Conservation (phyloP, 1,140 invertebrate genomes). For the Littorina saxatilis region DNA sequence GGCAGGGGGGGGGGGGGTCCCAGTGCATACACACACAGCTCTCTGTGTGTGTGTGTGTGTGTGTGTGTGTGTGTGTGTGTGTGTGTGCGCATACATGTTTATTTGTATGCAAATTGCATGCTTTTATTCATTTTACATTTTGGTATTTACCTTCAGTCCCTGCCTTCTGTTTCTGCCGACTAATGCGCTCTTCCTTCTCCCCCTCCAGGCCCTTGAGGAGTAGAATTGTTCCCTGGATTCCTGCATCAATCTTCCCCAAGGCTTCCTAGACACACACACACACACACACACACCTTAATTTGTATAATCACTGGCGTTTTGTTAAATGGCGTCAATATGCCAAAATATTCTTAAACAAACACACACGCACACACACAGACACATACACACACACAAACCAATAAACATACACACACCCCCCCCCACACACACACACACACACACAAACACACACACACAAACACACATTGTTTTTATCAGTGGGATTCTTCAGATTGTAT, state of each 20-base stretch:
- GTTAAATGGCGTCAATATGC: too few relatives aligned
- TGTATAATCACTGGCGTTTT: too few relatives aligned
- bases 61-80: constrained; percentile 9
- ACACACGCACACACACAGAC: not conserved
- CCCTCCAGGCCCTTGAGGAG: constrained; percentile 69
- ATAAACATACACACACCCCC: not conserved
- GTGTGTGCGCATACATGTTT: too few relatives aligned
- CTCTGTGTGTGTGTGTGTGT: constrained; percentile 22
- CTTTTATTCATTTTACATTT: too few relatives aligned
- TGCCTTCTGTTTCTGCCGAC: constrained; percentile 45
- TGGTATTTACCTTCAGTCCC: constrained; percentile 36
- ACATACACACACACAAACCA: not conserved
- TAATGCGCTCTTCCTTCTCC: constrained; percentile 59
- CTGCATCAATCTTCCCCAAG: constrained; percentile 62
- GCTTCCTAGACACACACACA: constrained; percentile 52
- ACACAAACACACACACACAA: not conserved
- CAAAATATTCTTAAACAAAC: not conserved
- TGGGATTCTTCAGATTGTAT: too few relatives aligned
- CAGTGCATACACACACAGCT: not conserved
- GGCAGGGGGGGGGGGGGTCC: too few relatives aligned
- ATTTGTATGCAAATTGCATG: too few relatives aligned
- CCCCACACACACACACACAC: constrained; percentile 5
- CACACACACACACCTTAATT: too few relatives aligned
- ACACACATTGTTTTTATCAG: not conserved
- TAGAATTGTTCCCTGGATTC: constrained; percentile 61